A percentile compares a stretch with the other conserved stretches of the same genome.
Evolutionary conservation across 2,888 invertebrate genomes (phyloP).

Genomic region (Zhuqinia jingwanae): DNA sequence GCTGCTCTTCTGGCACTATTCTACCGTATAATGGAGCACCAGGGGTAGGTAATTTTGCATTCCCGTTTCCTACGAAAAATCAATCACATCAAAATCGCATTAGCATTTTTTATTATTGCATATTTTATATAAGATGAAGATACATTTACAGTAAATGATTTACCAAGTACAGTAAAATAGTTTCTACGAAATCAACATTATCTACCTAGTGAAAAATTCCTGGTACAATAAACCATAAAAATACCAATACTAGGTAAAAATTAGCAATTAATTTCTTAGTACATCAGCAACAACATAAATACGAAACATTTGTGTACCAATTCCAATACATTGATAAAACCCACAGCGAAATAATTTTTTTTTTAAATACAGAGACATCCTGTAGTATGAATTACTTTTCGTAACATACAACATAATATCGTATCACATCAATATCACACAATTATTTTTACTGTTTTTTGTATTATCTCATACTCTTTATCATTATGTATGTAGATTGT

Average conservation of each 20-base stretch:
- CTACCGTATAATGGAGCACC: constrained; percentile 92
- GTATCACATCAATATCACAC: too few species aligned
- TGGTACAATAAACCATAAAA: too few species aligned
- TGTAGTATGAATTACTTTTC: too few species aligned
- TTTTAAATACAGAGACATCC: too few species aligned
- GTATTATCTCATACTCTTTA: too few species aligned
- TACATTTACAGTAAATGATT: neutral
- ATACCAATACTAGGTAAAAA: too few species aligned
- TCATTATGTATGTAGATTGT: neutral
- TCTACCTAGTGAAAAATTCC: neutral
- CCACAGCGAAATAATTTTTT: constrained; percentile 15
- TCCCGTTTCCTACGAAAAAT: constrained; percentile 68
- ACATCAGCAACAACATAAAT: neutral
- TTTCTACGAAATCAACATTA: neutral
- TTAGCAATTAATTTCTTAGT: neutral
- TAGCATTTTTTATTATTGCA: neutral
- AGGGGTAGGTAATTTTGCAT: constrained; percentile 74
- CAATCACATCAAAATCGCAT: constrained; percentile 6
- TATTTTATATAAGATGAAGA: neutral
- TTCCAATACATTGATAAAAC: too few species aligned
- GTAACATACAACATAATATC: too few species aligned
- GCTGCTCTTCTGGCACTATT: constrained; percentile 94
- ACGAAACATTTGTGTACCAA: too few species aligned
- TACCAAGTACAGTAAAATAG: too few species aligned
- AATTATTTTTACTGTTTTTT: too few species aligned